A percentile compares a stretch with the other conserved stretches of the same genome.
These are phyloP conservation scores for Troides aeacus DNA, from an alignment of 2,888 invertebrate species.

Conservation along the genomic window DNA sequence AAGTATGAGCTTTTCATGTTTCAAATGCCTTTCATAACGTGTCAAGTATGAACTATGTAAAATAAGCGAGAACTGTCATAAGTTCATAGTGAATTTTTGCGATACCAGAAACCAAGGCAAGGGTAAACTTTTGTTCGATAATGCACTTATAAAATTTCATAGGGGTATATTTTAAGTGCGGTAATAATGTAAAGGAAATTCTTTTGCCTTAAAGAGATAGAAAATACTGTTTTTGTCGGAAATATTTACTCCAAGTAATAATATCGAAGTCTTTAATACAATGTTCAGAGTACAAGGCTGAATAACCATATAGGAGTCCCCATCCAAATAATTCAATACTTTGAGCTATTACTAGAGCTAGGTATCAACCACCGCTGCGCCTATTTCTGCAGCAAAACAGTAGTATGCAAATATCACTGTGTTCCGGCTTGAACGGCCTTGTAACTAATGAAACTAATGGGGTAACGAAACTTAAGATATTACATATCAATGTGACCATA, in stretches of 20 bases:
- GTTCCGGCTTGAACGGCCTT: no score
- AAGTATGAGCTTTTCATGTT: not conserved
- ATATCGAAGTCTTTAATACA: not conserved
- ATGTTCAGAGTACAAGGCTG: not conserved
- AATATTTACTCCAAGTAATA: not conserved
- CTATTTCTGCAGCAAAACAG: no score
- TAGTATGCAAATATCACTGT: no score
- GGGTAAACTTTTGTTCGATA: slow-evolving; percentile 2
- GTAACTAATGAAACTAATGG: no score
- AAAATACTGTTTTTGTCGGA: not conserved
- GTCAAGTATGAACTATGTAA: not conserved
- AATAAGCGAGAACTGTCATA: not conserved
- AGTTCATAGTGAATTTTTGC: slow-evolving; percentile 1
- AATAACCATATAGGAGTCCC: not conserved
- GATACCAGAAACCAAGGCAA: slow-evolving; percentile 8
- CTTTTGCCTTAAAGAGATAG: not conserved
- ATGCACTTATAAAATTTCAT: slow-evolving; percentile 24
- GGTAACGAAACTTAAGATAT: no score
- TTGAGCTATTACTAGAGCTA: no score
- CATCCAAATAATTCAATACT: no score
- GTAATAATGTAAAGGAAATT: slow-evolving; percentile 6
- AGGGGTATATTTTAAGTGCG: slow-evolving; percentile 21
- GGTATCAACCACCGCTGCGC: no score
- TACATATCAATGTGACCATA: no score
- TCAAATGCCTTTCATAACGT: not conserved